Conservation (phyloP, 2,113 vertebrate genomes). For the Leucosticte australis region DNA sequence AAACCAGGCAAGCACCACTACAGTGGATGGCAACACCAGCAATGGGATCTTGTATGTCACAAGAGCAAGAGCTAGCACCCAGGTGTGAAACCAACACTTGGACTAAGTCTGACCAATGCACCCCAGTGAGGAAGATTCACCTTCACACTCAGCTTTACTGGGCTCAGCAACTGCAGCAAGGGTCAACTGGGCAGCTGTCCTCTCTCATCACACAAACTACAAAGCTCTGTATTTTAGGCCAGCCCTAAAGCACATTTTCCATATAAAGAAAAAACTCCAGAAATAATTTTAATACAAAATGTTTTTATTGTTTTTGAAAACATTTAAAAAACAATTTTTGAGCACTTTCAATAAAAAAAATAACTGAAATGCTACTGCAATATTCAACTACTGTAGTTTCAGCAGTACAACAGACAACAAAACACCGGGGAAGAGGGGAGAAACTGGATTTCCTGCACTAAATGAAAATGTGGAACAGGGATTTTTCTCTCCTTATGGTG, state of each 20-base stretch:
- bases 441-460: constrained; percentile 83
- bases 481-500: constrained; percentile 75
- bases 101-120: background rate
- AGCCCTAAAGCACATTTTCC: background rate
- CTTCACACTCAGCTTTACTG: background rate
- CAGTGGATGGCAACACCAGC: background rate
- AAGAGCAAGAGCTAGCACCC: background rate
- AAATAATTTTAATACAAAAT: constrained; percentile 86
- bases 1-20: background rate
- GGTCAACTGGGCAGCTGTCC: background rate
- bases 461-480: constrained; percentile 85
- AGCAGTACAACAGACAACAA: constrained; percentile 91
- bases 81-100: background rate
- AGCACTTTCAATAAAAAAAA: constrained; percentile 93
- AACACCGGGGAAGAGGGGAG: constrained; percentile 74
- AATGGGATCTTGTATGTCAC: background rate
- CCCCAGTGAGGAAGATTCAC: background rate
- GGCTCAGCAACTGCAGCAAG: background rate
- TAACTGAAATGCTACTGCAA: constrained; percentile 92
- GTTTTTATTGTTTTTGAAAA: constrained; percentile 98
- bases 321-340: constrained; percentile 92
- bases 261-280: background rate
- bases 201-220: accelerated
- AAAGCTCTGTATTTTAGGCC: background rate
- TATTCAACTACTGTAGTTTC: constrained; percentile 97